Evolutionary conservation across 2,888 invertebrate genomes (phyloP), one percentile per base, ranked within the genome.

Genomic region (Caenorhabditis becei): DNA sequence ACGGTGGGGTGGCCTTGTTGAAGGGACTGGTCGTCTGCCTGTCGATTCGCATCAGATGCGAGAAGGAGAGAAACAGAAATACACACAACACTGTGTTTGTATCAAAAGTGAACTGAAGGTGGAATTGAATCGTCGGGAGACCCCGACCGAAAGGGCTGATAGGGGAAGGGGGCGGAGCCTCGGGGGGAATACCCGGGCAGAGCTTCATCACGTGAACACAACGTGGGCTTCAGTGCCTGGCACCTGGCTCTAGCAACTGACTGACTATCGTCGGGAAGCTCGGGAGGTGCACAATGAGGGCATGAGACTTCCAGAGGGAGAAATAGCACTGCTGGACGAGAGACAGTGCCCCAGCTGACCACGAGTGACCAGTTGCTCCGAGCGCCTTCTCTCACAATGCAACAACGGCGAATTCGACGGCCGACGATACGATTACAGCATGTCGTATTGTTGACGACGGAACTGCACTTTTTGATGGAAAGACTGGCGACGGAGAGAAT

Each of bases 201-300:
- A 65, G 47, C 28, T 35, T 74, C 65, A 65, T 74, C 74, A 74
- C 74, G 74, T 74, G 74, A 74, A 74, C 59, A 51, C 58, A 51
- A 44, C 65, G 65, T 65, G 72, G 35, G 72, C 58, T 35, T 23
- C 44, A 26, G 54, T 26, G 49, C 63, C 72, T 65, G 72, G 56
- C 65, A 72, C 72, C 24, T 37, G 70, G 16, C 44, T 56, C 23
- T 8, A 66, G 16, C 74, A 74, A 66, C 58, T 72, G 63, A 56
- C 56, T 49, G 59, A 37, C 53, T 44, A 44, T 67, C 24, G 16
- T 49, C 35, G 24, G 47, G 35, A 51, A 26, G 8, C 35, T 53
- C 53, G 53, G 23, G 35, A 72, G 74, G 74, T 66, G 74, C 74
- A 74, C 65, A 74, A 56, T 51, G 65, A 51, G 74, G 59, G 41